Conservation (phyloP, 2,888 invertebrate genomes). For the Prenolepis imparis region DNA sequence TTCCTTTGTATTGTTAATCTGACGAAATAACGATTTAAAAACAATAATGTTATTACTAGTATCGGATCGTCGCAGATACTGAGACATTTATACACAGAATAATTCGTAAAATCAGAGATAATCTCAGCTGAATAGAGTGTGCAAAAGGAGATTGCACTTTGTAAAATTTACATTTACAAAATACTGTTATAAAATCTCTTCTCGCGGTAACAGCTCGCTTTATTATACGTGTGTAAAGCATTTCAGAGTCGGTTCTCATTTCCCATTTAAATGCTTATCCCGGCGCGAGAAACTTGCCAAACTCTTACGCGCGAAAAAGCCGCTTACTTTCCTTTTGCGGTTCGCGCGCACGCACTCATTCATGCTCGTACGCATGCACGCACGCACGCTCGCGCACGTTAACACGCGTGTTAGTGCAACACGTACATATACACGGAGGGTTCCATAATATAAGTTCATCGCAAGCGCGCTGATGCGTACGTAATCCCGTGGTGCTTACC, state of each 20-base stretch:
- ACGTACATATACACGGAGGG: conserved; percentile 50
- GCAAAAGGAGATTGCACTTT: neutral
- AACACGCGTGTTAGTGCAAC: conserved; percentile 15
- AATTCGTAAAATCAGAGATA: neutral
- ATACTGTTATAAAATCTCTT: neutral
- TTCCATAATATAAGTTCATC: conserved; percentile 80
- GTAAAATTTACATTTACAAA: neutral
- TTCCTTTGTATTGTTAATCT: conserved; percentile 2
- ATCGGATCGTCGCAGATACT: neutral
- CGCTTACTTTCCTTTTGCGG: conserved; percentile 37
- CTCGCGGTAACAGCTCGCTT: neutral
- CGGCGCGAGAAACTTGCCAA: conserved; percentile 36
- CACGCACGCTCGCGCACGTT: neutral
- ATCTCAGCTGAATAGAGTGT: neutral
- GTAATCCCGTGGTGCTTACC: conserved; percentile 84
- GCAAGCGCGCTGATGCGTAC: conserved; percentile 84
- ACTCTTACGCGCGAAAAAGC: conserved; percentile 46
- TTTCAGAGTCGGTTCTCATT: neutral
- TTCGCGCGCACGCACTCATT: conserved; percentile 4
- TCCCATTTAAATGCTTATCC: conserved; percentile 54
- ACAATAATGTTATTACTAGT: neutral
- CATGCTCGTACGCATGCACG: neutral
- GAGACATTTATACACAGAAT: neutral
- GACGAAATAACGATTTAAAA: neutral
- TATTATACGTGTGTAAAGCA: neutral